A percentile compares a stretch with the other conserved stretches of the same genome.
Evolutionary conservation across 2,797 vertebrate species (phyloP).

Genomic region (Acanthurus leucopareius): DNA sequence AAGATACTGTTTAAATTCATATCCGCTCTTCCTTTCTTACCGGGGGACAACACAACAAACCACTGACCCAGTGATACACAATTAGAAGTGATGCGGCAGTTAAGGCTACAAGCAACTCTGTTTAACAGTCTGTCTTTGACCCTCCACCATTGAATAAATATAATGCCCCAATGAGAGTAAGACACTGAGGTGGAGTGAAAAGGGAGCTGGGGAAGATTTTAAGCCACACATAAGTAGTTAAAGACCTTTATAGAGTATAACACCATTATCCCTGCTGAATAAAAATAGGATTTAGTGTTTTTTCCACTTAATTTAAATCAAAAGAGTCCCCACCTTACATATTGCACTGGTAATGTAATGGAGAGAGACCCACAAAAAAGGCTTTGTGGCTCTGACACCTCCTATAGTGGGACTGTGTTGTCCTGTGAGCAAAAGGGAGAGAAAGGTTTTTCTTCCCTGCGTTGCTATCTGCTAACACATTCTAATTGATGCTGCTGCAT

Average conservation of each 20-base stretch:
- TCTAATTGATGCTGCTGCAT: constrained; percentile 99
- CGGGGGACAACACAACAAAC: constrained; percentile 86
- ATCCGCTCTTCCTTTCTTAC: constrained; percentile 85
- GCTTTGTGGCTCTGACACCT: constrained; percentile 98
- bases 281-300: constrained; percentile 99
- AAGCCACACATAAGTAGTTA: constrained; percentile 92
- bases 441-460: constrained; percentile 95
- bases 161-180: constrained; percentile 86
- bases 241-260: constrained; percentile 91
- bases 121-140: constrained; percentile 89
- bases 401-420: constrained; percentile 94
- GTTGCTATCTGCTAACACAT: constrained; percentile 98
- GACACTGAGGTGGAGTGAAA: constrained; percentile 83
- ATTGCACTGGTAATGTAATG: constrained; percentile 98
- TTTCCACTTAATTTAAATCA: constrained; percentile 99
- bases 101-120: constrained; percentile 89
- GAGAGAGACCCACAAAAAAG: constrained; percentile 94
- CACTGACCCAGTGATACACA: constrained; percentile 88
- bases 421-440: constrained; percentile 90
- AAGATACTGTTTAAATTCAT: constrained; percentile 92
- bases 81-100: constrained; percentile 90
- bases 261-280: constrained; percentile 94
- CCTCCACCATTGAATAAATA: constrained; percentile 88
- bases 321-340: constrained; percentile 99
- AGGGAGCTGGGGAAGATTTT: constrained; percentile 86